These are phyloP conservation scores for Lepidocolaptes lacrymiger DNA, from an alignment of 2,797 vertebrate species.

Conservation along the genomic window DNA sequence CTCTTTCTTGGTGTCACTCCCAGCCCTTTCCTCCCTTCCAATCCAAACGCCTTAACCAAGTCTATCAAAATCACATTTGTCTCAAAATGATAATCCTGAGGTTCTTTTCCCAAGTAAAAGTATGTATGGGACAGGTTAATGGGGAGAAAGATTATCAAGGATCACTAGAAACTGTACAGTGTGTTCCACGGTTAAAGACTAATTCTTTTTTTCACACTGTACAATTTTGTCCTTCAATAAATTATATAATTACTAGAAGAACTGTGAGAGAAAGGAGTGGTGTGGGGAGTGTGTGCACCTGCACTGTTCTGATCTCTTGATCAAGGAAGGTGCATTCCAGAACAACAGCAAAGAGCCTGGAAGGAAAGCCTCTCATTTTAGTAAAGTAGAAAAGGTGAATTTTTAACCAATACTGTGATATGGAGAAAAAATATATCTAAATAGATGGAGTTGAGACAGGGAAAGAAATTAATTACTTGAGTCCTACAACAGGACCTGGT, in stretches of 20 bases:
- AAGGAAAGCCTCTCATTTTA: not conserved
- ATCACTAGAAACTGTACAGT: not conserved
- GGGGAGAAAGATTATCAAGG: not conserved
- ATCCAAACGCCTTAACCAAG: not conserved
- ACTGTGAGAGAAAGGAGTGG: rapidly evolving
- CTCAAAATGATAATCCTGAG: not conserved
- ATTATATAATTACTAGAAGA: not conserved
- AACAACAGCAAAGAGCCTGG: not conserved
- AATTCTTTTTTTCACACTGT: not conserved
- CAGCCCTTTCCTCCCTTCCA: not conserved
- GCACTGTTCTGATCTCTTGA: not conserved
- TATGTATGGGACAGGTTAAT: not conserved
- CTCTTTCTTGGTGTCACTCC: not conserved
- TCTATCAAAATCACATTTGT: not conserved
- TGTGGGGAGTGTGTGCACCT: rapidly evolving
- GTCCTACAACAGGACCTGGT: not conserved
- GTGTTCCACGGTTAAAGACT: not conserved
- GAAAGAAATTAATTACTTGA: rapidly evolving
- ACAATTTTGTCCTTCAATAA: not conserved
- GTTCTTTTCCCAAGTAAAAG: not conserved
- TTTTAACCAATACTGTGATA: not conserved
- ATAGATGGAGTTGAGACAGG: not conserved
- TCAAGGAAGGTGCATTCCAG: not conserved
- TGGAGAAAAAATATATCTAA: not conserved
- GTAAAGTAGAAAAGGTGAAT: not conserved